A percentile compares a stretch with the other conserved stretches of the same genome.
Conservation (phyloP, 2,113 vertebrate genomes). For the Atlantisia rogersi region DNA sequence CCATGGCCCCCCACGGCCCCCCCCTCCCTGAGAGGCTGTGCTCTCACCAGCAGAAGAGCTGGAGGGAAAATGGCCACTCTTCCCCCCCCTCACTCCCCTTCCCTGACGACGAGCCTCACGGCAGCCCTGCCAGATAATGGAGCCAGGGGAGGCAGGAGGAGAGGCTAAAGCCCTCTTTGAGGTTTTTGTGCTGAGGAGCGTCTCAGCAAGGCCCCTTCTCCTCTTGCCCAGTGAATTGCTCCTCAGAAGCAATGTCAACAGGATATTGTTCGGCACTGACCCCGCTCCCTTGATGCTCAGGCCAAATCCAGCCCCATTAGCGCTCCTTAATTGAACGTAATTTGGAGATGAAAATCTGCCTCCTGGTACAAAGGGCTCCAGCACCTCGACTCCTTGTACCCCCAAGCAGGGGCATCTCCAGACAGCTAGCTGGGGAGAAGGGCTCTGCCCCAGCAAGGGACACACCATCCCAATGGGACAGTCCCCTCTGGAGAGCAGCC, state of each 20-base stretch:
- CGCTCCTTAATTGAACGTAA: conserved; percentile 80
- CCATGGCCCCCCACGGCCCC: neutral
- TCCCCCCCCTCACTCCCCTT: neutral
- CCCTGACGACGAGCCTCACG: neutral
- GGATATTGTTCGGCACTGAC: conserved; percentile 75
- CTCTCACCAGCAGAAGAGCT: neutral
- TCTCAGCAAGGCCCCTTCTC: neutral
- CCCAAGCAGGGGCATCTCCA: neutral
- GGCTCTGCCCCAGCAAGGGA: conserved; percentile 74
- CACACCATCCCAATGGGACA: conserved; percentile 55
- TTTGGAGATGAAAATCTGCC: conserved; percentile 74
- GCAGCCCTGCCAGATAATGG: neutral
- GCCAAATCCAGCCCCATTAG: conserved; percentile 78
- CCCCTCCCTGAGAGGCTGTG: neutral
- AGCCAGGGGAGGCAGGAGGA: neutral
- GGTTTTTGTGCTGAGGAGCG: neutral
- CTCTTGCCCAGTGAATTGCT: conserved; percentile 11
- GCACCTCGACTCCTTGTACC: neutral
- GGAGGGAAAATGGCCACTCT: neutral
- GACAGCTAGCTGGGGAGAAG: neutral
- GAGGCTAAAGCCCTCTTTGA: neutral
- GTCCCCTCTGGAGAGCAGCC: conserved; percentile 72
- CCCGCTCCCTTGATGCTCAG: conserved; percentile 74
- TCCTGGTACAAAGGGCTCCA: conserved; percentile 48
- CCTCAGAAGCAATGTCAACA: conserved; percentile 62